Evolutionary conservation across 2,113 vertebrate genomes (phyloP), one percentile per base, ranked within the genome.

Genomic region (Herpetotheres cachinnans): DNA sequence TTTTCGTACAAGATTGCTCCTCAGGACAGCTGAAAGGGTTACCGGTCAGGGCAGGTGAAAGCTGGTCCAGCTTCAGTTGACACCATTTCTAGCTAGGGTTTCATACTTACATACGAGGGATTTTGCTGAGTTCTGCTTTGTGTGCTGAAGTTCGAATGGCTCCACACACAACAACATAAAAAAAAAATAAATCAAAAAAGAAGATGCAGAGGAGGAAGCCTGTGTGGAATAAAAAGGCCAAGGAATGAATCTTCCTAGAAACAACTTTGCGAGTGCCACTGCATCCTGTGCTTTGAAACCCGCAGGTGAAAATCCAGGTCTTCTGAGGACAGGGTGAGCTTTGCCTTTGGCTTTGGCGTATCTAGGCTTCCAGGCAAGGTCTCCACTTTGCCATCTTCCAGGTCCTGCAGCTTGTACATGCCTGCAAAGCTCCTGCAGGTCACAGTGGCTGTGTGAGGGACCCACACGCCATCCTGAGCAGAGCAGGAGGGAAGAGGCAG

Each of bases 1-100:
- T 44, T 78, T 91, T 71, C 22, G 52, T 54, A 49, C 10, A 34
- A 62, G 55, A 30, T 32, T 0, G 0, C 15, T 71, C 32, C n/a
- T 67, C 34, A 20, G 9, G 20, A 46, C 19, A 34, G 27, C 40
- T 85, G 82, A 63, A 86, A 84, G 77, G 19, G 26, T 54, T 47
- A 18, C 46, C 73, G 55, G 24, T 5, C 3, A 0, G 13, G 21
- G 36, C 30, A 66, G 67, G 32, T 24, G 38, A 89, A 59, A 95
- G 13, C 27, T 47, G 70, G 13, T 32, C 16, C 0, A 0, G 34
- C n/a, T 77, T 92, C 50, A 46, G 1, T 8, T 1, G 0, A 80
- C 92, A 80, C 6, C 30, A 50, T 38, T 67, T 76, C 65, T 55
- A 85, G 27, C 42, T 50, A 56, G 16, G 18, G n/a, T 47, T 91